phyloP scores from a whole-genome alignment of 2,888 invertebrate genomes.

The Parnassius glacialis region DNA sequence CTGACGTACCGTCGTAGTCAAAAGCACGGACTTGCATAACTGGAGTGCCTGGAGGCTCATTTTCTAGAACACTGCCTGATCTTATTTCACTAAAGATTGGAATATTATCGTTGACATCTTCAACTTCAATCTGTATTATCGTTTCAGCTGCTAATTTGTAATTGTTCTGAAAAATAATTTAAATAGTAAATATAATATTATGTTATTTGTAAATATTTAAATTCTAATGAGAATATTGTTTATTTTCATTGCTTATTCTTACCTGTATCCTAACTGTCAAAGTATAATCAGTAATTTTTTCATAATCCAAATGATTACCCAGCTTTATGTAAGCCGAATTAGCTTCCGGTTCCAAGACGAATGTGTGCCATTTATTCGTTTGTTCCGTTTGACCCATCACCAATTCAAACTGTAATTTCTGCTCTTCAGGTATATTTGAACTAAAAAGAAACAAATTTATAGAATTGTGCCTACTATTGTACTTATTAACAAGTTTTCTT shows the following conservation, averaged over 20 bases:
- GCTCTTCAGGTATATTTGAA: conserved; percentile 88
- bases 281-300: conserved; percentile 90
- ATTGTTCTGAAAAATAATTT: conserved; percentile 82
- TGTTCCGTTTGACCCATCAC: conserved; percentile 91
- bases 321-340: conserved; percentile 88
- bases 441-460: conserved; percentile 50
- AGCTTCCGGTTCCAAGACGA: conserved; percentile 84
- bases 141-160: conserved; percentile 90
- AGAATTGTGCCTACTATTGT: not conserved
- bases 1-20: conserved; percentile 91
- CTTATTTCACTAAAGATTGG: conserved; percentile 91
- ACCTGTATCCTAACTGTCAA: conserved; percentile 89
- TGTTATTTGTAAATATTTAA: not conserved
- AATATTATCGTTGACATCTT: conserved; percentile 95
- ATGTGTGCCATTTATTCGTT: conserved; percentile 91
- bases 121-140: conserved; percentile 87
- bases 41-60: conserved; percentile 89
- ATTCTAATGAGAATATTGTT: conserved; percentile 1
- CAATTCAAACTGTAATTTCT: conserved; percentile 88
- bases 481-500: not conserved
- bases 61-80: conserved; percentile 91
- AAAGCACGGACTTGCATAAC: conserved; percentile 94
- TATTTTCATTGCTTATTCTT: conserved; percentile 29
- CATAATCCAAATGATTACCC: conserved; percentile 90
- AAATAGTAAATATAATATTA: not conserved